These are phyloP conservation scores for Epistrophe eligans DNA, from an alignment of 2,888 invertebrate species.

Conservation along the genomic window DNA sequence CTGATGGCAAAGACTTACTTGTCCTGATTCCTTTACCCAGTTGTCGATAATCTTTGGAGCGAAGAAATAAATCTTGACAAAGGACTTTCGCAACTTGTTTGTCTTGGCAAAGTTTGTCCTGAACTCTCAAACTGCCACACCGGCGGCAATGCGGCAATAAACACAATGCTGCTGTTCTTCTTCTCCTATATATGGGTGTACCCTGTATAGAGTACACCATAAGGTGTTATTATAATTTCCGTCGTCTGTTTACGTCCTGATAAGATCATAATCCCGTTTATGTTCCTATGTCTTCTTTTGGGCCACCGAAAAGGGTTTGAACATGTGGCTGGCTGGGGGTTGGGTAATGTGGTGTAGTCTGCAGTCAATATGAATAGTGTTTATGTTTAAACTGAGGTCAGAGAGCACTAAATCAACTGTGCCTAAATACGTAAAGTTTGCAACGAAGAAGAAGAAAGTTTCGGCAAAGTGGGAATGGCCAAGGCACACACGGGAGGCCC, in stretches of 20 bases:
- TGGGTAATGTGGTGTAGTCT: slow-evolving; percentile 68
- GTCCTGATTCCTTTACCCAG: slow-evolving; percentile 75
- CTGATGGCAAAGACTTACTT: slow-evolving; percentile 59
- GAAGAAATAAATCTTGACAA: slow-evolving; percentile 83
- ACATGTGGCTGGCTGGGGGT: slow-evolving; percentile 46
- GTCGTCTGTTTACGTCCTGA: slow-evolving; percentile 81
- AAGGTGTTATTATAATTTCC: slow-evolving; percentile 82
- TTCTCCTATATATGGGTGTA: slow-evolving; percentile 53
- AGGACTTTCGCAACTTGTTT: slow-evolving; percentile 81
- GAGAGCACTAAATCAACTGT: slow-evolving; percentile 84
- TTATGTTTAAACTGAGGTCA: slow-evolving; percentile 84
- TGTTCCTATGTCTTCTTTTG: slow-evolving; percentile 80
- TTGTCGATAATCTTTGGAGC: slow-evolving; percentile 73
- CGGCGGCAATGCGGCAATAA: slow-evolving; percentile 73
- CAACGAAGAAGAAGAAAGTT: slow-evolving; percentile 73
- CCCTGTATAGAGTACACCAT: slow-evolving; percentile 69
- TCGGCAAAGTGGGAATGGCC: slow-evolving; percentile 46
- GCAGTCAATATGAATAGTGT: slow-evolving; percentile 79
- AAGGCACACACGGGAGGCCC: slow-evolving; percentile 14
- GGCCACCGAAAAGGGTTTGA: slow-evolving; percentile 68
- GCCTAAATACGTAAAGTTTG: slow-evolving; percentile 77
- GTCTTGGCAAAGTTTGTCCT: slow-evolving; percentile 79
- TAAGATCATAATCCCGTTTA: slow-evolving; percentile 85
- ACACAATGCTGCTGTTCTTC: slow-evolving; percentile 62
- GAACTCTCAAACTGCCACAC: slow-evolving; percentile 44